Percentiles rank a stretch among this genome's conserved stretches.
Conservation (phyloP, 2,113 vertebrate genomes). For the Salvelinus fontinalis region DNA sequence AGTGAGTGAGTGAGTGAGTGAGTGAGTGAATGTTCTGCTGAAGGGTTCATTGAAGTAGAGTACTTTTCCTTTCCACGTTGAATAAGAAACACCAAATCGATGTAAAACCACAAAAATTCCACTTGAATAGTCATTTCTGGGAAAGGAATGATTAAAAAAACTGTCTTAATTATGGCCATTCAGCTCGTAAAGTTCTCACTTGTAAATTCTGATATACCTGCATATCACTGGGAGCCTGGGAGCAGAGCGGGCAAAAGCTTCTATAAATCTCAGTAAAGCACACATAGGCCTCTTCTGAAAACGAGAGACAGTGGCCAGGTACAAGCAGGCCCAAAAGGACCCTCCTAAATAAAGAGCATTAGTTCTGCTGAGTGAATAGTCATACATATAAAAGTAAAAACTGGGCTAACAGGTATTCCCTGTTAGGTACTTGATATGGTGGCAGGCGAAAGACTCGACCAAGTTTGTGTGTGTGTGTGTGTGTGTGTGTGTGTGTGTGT, state of each 20-base stretch:
- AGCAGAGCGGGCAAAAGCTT: slow-evolving; percentile 32
- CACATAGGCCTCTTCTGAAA: slow-evolving; percentile 48
- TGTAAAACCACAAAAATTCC: slow-evolving; percentile 22
- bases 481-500: too few relatives aligned
- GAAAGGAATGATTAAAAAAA: slow-evolving; percentile 40
- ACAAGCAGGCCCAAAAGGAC: slow-evolving; percentile 47
- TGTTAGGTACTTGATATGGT: too few relatives aligned
- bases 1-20: too few relatives aligned
- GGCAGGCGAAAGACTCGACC: too few relatives aligned
- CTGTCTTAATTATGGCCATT: slow-evolving; percentile 40
- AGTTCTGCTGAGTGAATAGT: background rate
- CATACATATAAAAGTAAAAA: background rate
- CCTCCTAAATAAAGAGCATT: slow-evolving; percentile 46
- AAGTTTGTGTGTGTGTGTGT: too few relatives aligned
- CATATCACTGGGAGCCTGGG: slow-evolving; percentile 42
- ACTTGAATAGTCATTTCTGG: slow-evolving; percentile 13
- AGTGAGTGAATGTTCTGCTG: background rate
- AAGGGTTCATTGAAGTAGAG: background rate
- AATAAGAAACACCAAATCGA: slow-evolving; percentile 33
- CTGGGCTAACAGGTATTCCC: background rate
- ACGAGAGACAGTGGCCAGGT: slow-evolving; percentile 39
- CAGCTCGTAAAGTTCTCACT: slow-evolving; percentile 52
- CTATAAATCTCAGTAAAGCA: slow-evolving; percentile 59
- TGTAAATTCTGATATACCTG: slow-evolving; percentile 53
- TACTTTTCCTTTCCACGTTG: background rate